phyloP scores from a whole-genome alignment of 2,113 vertebrate species.

The Cheilinus undulatus region DNA sequence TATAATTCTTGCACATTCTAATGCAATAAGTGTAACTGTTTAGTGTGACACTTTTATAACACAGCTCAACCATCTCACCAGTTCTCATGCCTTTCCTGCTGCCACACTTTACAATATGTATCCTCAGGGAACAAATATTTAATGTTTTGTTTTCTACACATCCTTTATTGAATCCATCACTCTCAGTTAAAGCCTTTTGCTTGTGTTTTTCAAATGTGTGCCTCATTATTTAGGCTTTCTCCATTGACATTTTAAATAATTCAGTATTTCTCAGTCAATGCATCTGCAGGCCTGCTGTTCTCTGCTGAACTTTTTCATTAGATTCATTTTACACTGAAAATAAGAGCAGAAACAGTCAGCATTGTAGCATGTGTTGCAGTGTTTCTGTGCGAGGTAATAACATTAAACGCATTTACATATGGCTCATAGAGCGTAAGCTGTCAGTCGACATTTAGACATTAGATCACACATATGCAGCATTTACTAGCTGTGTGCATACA shows the following conservation, averaged over 20 bases:
- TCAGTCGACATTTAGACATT: not conserved
- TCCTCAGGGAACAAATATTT: not conserved
- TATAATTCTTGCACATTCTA: fast-evolving
- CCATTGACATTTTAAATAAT: conserved; percentile 8
- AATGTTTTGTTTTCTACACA: not conserved
- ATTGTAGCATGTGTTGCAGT: not conserved
- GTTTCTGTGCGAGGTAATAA: not conserved
- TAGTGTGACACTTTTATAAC: not conserved
- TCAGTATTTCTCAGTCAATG: not conserved
- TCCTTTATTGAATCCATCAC: too few relatives aligned
- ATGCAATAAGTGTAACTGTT: not conserved
- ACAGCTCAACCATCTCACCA: not conserved
- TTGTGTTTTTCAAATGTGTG: not conserved
- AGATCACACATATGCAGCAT: not conserved
- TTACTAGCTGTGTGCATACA: not conserved
- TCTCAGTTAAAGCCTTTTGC: not conserved
- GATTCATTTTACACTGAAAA: not conserved
- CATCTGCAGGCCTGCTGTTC: not conserved
- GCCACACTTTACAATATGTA: not conserved
- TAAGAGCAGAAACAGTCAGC: not conserved
- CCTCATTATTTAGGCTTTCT: not conserved
- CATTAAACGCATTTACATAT: not conserved
- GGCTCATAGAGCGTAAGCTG: not conserved
- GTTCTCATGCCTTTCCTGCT: not conserved
- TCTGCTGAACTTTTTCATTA: not conserved